Conservation (phyloP, 2,797 vertebrate genomes). For the Cossypha polioptera region DNA sequence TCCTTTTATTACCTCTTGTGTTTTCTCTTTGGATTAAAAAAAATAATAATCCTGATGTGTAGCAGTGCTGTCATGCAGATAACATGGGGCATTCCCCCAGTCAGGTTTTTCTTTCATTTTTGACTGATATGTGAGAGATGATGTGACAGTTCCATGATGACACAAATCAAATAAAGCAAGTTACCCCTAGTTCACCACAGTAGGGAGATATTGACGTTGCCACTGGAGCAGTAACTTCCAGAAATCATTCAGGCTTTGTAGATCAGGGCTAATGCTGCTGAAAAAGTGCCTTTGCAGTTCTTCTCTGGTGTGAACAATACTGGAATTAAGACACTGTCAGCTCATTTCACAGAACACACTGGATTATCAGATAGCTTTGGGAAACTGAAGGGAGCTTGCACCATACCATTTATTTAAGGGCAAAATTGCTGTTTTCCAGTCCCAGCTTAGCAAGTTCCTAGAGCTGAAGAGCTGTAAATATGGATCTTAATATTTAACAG, state of each 20-base stretch:
- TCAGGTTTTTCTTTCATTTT: background rate
- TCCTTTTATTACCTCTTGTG: background rate
- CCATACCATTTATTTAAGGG: background rate
- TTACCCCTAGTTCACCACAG: background rate
- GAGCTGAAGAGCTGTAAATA: constrained; percentile 62
- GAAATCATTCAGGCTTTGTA: background rate
- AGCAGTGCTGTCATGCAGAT: background rate
- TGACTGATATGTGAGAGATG: background rate
- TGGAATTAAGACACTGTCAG: background rate
- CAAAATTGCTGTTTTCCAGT: background rate
- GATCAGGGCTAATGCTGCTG: background rate
- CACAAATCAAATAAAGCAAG: background rate
- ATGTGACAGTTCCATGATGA: background rate
- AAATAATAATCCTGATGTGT: background rate
- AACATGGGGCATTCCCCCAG: background rate
- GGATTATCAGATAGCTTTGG: background rate
- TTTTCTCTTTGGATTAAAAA: background rate
- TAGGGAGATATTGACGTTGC: background rate
- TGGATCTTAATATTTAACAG: constrained; percentile 75
- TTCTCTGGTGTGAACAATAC: background rate
- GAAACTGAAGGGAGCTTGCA: background rate
- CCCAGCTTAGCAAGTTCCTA: background rate
- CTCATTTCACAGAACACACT: background rate
- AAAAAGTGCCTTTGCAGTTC: background rate
- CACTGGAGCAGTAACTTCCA: background rate